phyloP scores from a whole-genome alignment of 2,888 invertebrate genomes.

The Leuctra nigra region DNA sequence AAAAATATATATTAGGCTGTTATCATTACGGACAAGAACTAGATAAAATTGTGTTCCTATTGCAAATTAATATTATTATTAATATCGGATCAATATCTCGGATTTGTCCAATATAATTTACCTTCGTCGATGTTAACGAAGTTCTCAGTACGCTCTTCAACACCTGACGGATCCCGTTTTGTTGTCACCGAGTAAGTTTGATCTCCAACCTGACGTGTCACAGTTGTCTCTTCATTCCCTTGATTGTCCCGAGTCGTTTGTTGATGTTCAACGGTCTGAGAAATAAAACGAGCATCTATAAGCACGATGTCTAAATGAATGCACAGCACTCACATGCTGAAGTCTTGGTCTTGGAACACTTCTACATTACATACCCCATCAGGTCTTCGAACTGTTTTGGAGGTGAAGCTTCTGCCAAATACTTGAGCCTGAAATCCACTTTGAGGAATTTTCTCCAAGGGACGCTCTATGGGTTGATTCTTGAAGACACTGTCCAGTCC shows the following conservation, averaged over 20 bases:
- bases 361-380: conserved; percentile 43
- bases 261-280: background rate
- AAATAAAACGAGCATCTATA: too few species aligned
- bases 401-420: conserved; percentile 48
- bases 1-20: too few species aligned
- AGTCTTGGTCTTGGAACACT: too few species aligned
- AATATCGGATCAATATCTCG: too few species aligned
- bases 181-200: conserved; percentile 36
- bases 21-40: too few species aligned
- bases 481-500: conserved; percentile 14
- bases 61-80: too few species aligned
- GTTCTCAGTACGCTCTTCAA: conserved; percentile 36
- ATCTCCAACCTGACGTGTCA: conserved; percentile 39
- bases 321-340: too few species aligned
- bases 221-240: conserved; percentile 53
- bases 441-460: background rate
- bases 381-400: conserved; percentile 46
- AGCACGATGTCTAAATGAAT: too few species aligned
- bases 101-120: conserved; percentile 16
- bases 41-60: too few species aligned
- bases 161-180: conserved; percentile 36
- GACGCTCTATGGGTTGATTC: too few species aligned
- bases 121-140: conserved; percentile 37
- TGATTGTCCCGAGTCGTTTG: conserved; percentile 41
- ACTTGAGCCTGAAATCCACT: background rate